Percentiles rank a stretch among this genome's conserved stretches.
phyloP scores from a whole-genome alignment of 2,888 invertebrate species.

The Teinopalpus imperialis region DNA sequence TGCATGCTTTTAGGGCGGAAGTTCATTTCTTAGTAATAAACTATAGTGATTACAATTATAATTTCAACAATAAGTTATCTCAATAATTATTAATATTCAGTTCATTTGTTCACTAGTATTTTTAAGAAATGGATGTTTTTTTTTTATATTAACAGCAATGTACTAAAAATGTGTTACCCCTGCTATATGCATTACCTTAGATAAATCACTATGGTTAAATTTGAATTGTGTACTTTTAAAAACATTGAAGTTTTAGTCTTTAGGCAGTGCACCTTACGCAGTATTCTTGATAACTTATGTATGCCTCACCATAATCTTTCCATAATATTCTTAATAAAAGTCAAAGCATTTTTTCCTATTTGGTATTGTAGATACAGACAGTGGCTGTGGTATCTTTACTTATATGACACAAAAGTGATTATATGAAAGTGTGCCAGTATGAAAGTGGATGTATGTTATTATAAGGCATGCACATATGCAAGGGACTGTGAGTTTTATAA shows the following conservation, averaged over 20 bases:
- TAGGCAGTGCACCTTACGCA: constrained; percentile 65
- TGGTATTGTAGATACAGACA: constrained; percentile 82
- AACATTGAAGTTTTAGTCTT: background rate
- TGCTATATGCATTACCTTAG: constrained; percentile 1
- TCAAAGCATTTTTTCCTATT: constrained; percentile 78
- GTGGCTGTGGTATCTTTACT: constrained; percentile 82
- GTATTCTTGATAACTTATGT: constrained; percentile 59
- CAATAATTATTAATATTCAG: too few relatives aligned
- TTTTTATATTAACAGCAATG: constrained; percentile 4
- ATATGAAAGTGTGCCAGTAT: constrained; percentile 56
- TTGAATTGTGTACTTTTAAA: too few relatives aligned
- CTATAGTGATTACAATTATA: too few relatives aligned
- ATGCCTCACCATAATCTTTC: constrained; percentile 74
- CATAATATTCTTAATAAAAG: constrained; percentile 65
- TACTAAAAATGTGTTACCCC: constrained; percentile 5
- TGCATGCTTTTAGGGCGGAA: constrained; percentile 27
- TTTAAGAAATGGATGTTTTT: too few relatives aligned
- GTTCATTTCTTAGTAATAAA: too few relatives aligned
- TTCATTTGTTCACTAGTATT: too few relatives aligned
- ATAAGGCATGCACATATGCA: constrained; percentile 80
- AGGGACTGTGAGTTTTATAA: constrained; percentile 80
- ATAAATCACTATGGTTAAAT: constrained; percentile 6
- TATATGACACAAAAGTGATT: constrained; percentile 70
- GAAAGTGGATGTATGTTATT: constrained; percentile 74
- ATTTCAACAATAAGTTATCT: too few relatives aligned